Conservation (phyloP, 1,140 invertebrate genomes). For the Drosophila orena region DNA sequence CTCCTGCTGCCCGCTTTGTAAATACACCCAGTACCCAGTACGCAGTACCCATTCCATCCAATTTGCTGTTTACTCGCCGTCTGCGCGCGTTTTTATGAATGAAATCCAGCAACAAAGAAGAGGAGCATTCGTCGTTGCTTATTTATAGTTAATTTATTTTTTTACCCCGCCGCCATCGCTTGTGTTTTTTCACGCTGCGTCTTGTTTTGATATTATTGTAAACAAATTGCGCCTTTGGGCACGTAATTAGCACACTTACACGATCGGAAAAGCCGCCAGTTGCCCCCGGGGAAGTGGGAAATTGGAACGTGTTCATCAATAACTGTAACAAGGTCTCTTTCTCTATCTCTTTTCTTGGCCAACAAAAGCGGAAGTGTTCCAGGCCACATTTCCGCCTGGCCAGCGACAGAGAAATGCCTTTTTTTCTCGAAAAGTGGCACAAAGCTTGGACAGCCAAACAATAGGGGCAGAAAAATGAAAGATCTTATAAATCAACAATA, state of each 20-base stretch:
- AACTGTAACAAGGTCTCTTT: conserved; percentile 75
- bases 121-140: conserved; percentile 47
- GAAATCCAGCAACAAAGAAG: conserved; percentile 27
- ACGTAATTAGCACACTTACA: conserved; percentile 81
- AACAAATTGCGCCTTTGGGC: conserved; percentile 78
- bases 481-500: conserved; percentile 27
- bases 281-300: conserved; percentile 16
- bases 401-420: conserved; percentile 25
- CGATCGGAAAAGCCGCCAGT: conserved; percentile 21
- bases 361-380: conserved; percentile 45
- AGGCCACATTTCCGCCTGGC: conserved; percentile 51
- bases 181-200: conserved; percentile 1
- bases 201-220: conserved; percentile 55
- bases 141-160: conserved; percentile 80
- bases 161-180: conserved; percentile 51
- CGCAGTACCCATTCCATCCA: too few species aligned
- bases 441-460: conserved; percentile 24
- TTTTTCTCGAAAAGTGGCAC: conserved; percentile 29
- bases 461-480: conserved; percentile 16
- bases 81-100: conserved; percentile 60
- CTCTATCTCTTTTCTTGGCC: conserved; percentile 35
- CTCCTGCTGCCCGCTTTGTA: not conserved
- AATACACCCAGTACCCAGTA: not conserved
- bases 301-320: conserved; percentile 80
- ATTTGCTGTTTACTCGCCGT: conserved; percentile 51